Conservation (phyloP, 2,113 vertebrate species). For the Fregetta grallaria region DNA sequence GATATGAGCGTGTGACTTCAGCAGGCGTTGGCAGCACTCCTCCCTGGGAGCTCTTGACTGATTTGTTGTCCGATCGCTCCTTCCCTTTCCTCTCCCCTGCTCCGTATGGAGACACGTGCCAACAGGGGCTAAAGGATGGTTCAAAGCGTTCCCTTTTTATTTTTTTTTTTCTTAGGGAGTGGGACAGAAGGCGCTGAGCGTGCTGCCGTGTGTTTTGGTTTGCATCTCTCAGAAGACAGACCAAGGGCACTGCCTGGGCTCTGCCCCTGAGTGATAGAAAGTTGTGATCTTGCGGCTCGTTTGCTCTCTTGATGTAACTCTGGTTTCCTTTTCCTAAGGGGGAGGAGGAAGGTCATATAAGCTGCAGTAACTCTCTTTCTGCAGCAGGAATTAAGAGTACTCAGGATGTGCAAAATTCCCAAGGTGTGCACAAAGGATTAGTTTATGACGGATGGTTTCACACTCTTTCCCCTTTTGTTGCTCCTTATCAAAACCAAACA, state of each 20-base stretch:
- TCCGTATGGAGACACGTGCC: not conserved
- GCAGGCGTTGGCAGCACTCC: not conserved
- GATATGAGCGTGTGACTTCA: not conserved
- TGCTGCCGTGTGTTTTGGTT: fast-evolving
- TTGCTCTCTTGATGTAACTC: not conserved
- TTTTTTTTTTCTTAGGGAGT: not conserved
- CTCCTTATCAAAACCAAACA: not conserved
- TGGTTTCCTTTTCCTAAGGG: not conserved
- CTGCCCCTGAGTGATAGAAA: not conserved
- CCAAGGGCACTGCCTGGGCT: not conserved
- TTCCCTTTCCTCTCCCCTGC: not conserved
- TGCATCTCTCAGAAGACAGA: not conserved
- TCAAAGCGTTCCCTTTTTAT: not conserved
- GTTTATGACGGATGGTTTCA: not conserved
- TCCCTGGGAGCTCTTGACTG: not conserved
- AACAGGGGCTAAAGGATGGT: not conserved
- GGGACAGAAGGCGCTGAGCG: not conserved
- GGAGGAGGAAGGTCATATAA: not conserved
- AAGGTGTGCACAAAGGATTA: not conserved
- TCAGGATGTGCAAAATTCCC: not conserved
- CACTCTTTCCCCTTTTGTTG: not conserved
- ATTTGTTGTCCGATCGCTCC: fast-evolving
- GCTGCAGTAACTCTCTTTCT: not conserved
- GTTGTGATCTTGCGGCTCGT: not conserved
- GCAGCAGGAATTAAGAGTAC: not conserved